Evolutionary conservation across 1,140 invertebrate species (phyloP), one percentile per base, ranked within the genome.

Genomic region (Drosophila triauraria): DNA sequence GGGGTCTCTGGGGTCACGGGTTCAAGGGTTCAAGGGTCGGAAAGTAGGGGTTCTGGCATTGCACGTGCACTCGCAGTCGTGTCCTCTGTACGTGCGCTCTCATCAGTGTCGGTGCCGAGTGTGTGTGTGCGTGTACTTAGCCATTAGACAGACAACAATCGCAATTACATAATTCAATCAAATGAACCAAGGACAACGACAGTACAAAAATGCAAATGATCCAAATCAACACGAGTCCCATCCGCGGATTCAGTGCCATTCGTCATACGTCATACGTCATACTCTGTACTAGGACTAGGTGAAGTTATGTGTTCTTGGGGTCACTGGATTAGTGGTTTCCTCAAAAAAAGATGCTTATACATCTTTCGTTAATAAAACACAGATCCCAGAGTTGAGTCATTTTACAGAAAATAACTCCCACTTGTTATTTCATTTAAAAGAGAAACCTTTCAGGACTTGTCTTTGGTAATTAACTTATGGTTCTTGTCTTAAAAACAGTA

Each of bases 91-190:
- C 38, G 70, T 72, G 69, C 69, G 20, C 67, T 72, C 67, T 43
- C 69, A 50, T 50, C 47, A 48, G 67, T 71, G 64, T 47, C 64
- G 51, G 65, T 71, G 61, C 53, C 27, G 46, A 17, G 51, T 54
- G 59, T 32, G 58, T 23, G 47, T 40, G 64, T 63, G 80, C 50
- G 65, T 80, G 80, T 80, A 75, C 84, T 88, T 78, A 84, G 76
- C 74, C 82, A 84, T 84, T 84, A 87, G 65, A 87, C 84, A 84
- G 70, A 74, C 70, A 72, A 72, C 70, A 74, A 74, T 74, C 68
- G 87, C 84, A 87, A 87, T 87, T 87, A 87, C 84, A 87, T 81
- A 88, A 84, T 78, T 88, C 84, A 87, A 87, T 87, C 84, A 88
- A 87, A 84, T 88, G 72, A 87, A 87, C 84, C 68, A 65, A 69